Base-by-base conservation (phyloP, 2,113 vertebrate genomes). In the Oenanthe melanoleuca region DNA sequence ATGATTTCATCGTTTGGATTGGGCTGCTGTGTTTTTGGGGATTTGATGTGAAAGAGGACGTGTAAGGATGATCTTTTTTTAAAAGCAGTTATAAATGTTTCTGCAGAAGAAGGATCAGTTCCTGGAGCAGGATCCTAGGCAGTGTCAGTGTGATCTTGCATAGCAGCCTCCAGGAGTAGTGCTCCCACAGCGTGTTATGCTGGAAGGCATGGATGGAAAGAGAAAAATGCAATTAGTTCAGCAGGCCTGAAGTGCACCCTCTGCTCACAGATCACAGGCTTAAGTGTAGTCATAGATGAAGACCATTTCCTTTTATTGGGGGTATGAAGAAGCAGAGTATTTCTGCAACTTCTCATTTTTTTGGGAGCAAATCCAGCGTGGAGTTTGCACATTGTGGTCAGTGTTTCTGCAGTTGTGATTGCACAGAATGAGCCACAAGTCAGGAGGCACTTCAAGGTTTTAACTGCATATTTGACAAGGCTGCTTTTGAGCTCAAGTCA, bases 351-450 rank as follows among this genome's bases (percentile, higher is more conserved):
- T 65, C n/a, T 53, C 0, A 0, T 49, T 94, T 86, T 52, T 45
- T 18, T 86, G 38, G 40, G 16, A 63, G 34, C 7, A 38, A 31
- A n/a, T 56, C 31, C 47, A 57, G n/a, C 8, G 10, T 0, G 2
- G 42, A n/a, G 28, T 37, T 67, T 28, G 12, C n/a, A 25, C 11
- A 0, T 16, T 14, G 26, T 44, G 31, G 23, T 81, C 19, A 25
- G 0, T 80, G 9, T 50, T 77, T 57, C 29, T 64, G 34, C 57
- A 25, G 26, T 4, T 80, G 11, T 38, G 71, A 75, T 22, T 28
- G 34, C 3, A 0, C 12, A 20, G 38, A 4, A 0, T 22, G 45
- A 83, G n/a, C 37, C 47, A 4, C 19, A 18, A 61, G 50, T 11
- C 55, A 23, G 42, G 34, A 80, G 47, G 14, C 70, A 18, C 22